Evolutionary conservation across 2,797 vertebrate species (phyloP), one percentile per base, ranked within the genome.

Genomic region (Ammospiza maritima): DNA sequence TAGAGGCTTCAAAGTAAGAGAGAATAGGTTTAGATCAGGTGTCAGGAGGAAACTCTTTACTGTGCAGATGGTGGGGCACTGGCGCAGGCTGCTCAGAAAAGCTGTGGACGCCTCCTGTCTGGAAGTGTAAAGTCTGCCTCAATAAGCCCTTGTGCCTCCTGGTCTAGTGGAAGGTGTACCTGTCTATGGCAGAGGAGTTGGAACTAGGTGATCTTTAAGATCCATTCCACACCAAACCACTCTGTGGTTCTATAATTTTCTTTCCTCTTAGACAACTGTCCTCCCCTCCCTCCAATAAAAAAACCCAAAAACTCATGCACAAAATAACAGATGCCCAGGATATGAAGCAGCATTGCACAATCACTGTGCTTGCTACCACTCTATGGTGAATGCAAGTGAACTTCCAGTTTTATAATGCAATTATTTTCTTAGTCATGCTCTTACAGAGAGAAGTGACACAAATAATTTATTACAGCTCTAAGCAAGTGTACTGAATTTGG

Each of bases 141-240:
- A 27, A 50, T 6, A 25, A 42, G 11, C 5, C 13, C 48, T 36
- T 62, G 19, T 44, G 27, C 27, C 62, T 23, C 27, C 36, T 36
- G 26, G 15, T 13, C 11, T 30, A 61, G 26, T 5, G 22, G 14
- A 61, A 54, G 5, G 30, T 32, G 6, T 11, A 17, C 13, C 21
- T 27, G 16, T 3, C 6, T 4, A n/a, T 4, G 13, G 36, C 48
- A 75, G 26, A 6, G 11, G 18, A 48, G 3, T 25, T 3, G 2
- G 3, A 67, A 75, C 5, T 10, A 61, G 5, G 2, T 34, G 13
- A 36, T 23, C 22, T 42, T 61, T 48, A 32, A 56, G 36, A 10
- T 82, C 13, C 6, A 54, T 15, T 32, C 42, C 36, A 62, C 57
- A 23, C 7, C 16, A 48, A 81, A 69, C 6, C 22, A 75, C 34